A percentile compares a stretch with the other conserved stretches of the same genome.
These are phyloP conservation scores for Dolichoris vasculosae DNA, from an alignment of 1,140 invertebrate genomes.

Conservation along the genomic window DNA sequence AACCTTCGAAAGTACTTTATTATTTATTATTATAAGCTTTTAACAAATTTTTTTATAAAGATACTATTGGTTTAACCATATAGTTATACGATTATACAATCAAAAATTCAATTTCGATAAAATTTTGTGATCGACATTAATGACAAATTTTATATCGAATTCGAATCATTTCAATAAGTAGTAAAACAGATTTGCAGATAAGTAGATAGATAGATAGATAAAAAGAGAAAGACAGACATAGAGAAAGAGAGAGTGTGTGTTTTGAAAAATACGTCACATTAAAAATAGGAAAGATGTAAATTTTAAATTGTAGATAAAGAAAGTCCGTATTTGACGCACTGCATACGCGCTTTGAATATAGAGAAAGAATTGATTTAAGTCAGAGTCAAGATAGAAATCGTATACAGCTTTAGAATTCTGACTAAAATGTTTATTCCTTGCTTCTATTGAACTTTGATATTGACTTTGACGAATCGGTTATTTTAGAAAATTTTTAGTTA, in stretches of 20 bases:
- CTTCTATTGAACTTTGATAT: conserved; percentile 15
- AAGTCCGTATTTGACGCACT: conserved; percentile 33
- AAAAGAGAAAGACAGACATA: background rate
- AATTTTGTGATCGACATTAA: too few relatives aligned
- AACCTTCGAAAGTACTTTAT: too few relatives aligned
- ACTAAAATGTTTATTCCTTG: background rate
- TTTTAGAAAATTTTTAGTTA: conserved; percentile 4
- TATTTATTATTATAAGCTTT: too few relatives aligned
- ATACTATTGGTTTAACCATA: too few relatives aligned
- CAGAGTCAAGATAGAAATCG: conserved; percentile 19
- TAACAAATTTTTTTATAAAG: too few relatives aligned
- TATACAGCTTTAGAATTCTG: background rate
- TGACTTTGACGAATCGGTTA: conserved; percentile 25
- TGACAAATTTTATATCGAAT: too few relatives aligned
- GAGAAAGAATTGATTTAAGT: conserved; percentile 26
- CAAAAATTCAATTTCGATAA: too few relatives aligned
- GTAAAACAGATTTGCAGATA: too few relatives aligned
- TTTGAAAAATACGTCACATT: background rate
- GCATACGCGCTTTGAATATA: conserved; percentile 11
- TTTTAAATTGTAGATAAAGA: conserved; percentile 32
- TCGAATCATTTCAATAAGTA: too few relatives aligned
- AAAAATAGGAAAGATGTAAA: background rate
- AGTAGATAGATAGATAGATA: background rate
- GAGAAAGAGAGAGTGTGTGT: background rate
- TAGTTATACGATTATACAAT: too few relatives aligned